A percentile compares a stretch with the other conserved stretches of the same genome.
Conservation (phyloP, 2,113 vertebrate genomes). For the Proteles cristata region DNA sequence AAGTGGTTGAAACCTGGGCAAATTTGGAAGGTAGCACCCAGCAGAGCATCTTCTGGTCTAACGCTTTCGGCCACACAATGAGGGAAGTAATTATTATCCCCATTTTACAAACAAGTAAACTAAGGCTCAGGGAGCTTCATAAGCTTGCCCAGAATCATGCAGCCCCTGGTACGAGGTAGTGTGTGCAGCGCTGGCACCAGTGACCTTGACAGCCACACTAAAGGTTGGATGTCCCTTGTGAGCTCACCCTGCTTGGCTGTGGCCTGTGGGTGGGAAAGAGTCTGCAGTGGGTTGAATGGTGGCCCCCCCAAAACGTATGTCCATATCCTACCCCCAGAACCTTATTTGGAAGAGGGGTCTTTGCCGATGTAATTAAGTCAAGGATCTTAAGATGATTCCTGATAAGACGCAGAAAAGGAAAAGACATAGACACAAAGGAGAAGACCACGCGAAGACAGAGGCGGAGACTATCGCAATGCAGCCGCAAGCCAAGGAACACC, state of each 20-base stretch:
- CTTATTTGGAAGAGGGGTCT: background rate
- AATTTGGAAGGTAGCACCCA: background rate
- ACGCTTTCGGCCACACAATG: background rate
- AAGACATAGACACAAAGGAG: background rate
- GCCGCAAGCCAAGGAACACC: background rate
- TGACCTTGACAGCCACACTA: background rate
- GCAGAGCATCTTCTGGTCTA: background rate
- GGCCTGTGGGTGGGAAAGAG: background rate
- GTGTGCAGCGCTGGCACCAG: background rate
- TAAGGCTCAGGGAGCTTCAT: background rate
- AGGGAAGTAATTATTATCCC: background rate
- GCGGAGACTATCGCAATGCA: background rate
- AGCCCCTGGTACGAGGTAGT: background rate
- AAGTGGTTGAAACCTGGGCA: background rate
- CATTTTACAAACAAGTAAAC: slow-evolving; percentile 7
- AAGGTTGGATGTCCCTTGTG: background rate
- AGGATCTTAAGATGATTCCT: background rate
- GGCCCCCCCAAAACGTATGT: background rate
- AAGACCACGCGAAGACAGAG: background rate
- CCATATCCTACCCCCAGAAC: background rate
- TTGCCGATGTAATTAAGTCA: background rate
- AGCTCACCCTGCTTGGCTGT: background rate
- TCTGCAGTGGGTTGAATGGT: background rate
- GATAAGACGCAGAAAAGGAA: background rate
- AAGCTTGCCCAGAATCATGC: background rate